Conservation (phyloP, 2,888 invertebrate species). For the Drosophila aldrichi region DNA sequence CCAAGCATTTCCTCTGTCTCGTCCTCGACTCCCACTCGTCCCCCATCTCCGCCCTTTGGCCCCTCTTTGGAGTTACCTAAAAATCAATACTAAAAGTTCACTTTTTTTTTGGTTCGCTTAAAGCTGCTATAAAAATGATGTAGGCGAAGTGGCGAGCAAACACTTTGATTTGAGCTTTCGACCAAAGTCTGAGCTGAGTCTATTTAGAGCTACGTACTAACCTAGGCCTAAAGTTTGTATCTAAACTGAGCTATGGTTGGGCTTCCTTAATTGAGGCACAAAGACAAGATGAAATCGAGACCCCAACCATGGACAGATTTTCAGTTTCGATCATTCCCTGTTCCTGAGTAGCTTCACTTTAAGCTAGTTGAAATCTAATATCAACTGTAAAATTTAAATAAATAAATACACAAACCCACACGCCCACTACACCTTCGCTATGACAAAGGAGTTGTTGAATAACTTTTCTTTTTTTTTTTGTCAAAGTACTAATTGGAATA, state of each 20-base stretch:
- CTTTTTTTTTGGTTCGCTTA: conserved; percentile 5
- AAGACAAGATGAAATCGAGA: no score
- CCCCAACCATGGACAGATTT: neutral
- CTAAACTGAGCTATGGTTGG: neutral
- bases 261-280: neutral
- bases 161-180: neutral
- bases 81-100: conserved; percentile 46
- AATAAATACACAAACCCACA: no score
- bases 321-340: neutral
- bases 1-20: conserved; percentile 9
- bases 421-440: no score
- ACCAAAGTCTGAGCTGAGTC: neutral
- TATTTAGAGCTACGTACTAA: neutral
- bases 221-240: neutral
- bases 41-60: no score
- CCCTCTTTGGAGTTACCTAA: conserved; percentile 5
- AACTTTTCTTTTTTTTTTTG: no score
- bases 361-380: no score
- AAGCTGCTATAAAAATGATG: conserved; percentile 1
- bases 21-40: no score
- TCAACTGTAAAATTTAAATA: no score
- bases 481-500: no score
- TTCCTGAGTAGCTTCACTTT: no score
- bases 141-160: neutral
- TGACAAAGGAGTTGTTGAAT: no score